Conservation (phyloP, 2,113 vertebrate genomes). For the Hystrix cristata region DNA sequence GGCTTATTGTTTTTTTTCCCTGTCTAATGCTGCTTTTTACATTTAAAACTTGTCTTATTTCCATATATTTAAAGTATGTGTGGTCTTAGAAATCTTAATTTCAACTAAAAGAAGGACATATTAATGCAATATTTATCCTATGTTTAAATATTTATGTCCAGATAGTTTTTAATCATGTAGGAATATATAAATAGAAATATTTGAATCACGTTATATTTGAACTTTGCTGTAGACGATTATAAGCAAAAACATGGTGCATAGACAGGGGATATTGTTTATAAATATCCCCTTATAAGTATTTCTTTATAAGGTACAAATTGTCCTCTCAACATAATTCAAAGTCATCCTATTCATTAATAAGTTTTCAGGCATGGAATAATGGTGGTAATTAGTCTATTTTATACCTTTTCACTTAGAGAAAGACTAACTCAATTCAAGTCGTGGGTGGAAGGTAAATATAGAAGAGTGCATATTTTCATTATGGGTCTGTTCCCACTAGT, state of each 20-base stretch:
- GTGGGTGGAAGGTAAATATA: constrained; percentile 13
- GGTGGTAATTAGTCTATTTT: constrained; percentile 7
- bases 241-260: not conserved
- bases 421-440: not conserved
- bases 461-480: constrained; percentile 6
- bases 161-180: not conserved
- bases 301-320: not conserved
- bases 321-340: not conserved
- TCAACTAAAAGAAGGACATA: not conserved
- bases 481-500: not conserved
- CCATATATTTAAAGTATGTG: not conserved
- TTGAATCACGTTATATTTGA: not conserved
- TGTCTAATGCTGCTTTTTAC: not conserved
- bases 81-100: constrained; percentile 26
- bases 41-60: constrained; percentile 42
- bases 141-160: constrained; percentile 28
- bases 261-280: not conserved
- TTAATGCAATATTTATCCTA: constrained; percentile 5
- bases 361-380: not conserved
- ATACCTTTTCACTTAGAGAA: not conserved
- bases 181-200: constrained; percentile 29
- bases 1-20: not conserved
- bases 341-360: not conserved
- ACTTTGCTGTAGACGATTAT: not conserved
- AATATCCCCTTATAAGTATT: not conserved